A percentile compares a stretch with the other conserved stretches of the same genome.
Evolutionary conservation across 1,140 invertebrate genomes (phyloP).

Genomic region (Hyles vespertilio): DNA sequence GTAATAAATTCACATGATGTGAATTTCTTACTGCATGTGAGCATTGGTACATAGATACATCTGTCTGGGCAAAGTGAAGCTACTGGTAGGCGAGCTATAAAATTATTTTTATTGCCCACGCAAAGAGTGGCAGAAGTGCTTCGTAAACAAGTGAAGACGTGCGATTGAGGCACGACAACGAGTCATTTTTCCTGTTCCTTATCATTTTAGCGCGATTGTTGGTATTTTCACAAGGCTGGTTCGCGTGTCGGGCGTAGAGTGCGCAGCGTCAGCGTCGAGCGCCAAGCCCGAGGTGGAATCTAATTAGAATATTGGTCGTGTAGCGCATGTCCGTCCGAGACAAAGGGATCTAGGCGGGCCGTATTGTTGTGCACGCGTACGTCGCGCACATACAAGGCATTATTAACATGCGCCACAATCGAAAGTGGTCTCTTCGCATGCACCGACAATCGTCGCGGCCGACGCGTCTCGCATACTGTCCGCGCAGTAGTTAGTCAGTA

Average conservation of each 20-base stretch:
- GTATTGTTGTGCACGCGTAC: slow-evolving; percentile 2
- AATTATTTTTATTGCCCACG: slow-evolving; percentile 2
- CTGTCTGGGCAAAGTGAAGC: too few relatives aligned
- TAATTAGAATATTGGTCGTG: slow-evolving; percentile 19
- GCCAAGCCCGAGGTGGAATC: not conserved
- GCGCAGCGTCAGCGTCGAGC: too few relatives aligned
- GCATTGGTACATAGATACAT: too few relatives aligned
- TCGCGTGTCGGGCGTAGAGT: too few relatives aligned
- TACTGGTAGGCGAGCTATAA: not conserved
- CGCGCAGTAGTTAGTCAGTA: slow-evolving; percentile 22
- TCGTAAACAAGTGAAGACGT: slow-evolving; percentile 3
- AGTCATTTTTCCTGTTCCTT: slow-evolving; percentile 4
- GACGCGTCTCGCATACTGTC: slow-evolving; percentile 49
- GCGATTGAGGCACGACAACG: not conserved
- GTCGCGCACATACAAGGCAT: slow-evolving; percentile 21
- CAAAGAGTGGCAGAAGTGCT: not conserved
- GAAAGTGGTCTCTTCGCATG: slow-evolving; percentile 64
- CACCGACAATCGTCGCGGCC: slow-evolving; percentile 30
- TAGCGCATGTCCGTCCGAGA: slow-evolving; percentile 21
- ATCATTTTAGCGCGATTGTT: not conserved
- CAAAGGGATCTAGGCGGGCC: slow-evolving; percentile 26
- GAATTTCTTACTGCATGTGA: too few relatives aligned
- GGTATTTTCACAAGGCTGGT: too few relatives aligned
- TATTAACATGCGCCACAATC: slow-evolving; percentile 60
- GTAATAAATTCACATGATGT: too few relatives aligned